Conservation (phyloP, 2,888 invertebrate species). For the Thysanoteuthis rhombus region DNA sequence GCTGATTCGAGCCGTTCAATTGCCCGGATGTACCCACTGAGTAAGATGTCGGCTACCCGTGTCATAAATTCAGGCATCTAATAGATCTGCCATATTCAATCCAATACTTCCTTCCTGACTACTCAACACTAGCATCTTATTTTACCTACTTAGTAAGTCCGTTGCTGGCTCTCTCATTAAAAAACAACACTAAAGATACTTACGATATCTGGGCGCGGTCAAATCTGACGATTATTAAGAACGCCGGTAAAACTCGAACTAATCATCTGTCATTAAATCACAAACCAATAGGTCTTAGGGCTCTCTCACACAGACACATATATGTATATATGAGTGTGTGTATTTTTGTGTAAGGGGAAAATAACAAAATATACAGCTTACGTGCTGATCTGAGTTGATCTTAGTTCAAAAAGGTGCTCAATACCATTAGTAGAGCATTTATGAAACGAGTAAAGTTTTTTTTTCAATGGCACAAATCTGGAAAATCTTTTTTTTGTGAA, state of each 20-base stretch:
- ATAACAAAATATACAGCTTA: too few species aligned
- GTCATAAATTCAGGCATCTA: neutral
- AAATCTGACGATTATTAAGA: neutral
- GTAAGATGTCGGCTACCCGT: neutral
- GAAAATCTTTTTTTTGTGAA: too few species aligned
- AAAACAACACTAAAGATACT: neutral
- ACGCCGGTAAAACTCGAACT: too few species aligned
- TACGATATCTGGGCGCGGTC: neutral
- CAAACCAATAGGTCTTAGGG: neutral
- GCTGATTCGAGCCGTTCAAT: neutral
- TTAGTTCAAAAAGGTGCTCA: too few species aligned
- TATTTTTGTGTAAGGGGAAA: too few species aligned
- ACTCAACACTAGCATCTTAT: neutral
- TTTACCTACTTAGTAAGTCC: neutral
- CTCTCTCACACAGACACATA: too few species aligned
- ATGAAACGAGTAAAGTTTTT: too few species aligned
- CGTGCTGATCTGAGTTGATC: too few species aligned
- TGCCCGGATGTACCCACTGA: conserved; percentile 12
- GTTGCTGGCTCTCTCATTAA: neutral
- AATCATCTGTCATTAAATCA: neutral
- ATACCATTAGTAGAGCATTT: too few species aligned
- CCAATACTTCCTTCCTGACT: conserved; percentile 12
- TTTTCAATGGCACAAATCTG: too few species aligned
- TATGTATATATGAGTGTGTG: too few species aligned
- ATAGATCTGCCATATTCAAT: neutral